A percentile compares a stretch with the other conserved stretches of the same genome.
phyloP scores from a whole-genome alignment of 2,888 invertebrate species.

The Diplolepis rosae region DNA sequence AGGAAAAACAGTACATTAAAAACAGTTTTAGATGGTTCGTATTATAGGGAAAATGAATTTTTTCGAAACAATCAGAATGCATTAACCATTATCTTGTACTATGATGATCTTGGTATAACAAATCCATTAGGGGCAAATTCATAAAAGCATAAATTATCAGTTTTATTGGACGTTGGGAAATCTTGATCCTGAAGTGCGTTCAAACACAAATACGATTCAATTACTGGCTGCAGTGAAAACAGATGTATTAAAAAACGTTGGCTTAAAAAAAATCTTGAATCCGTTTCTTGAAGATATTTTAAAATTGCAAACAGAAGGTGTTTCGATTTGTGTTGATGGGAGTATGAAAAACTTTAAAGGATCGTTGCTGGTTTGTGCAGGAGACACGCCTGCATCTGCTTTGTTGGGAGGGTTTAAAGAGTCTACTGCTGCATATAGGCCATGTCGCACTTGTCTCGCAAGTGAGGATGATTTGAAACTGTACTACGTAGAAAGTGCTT shows the following conservation, averaged over 20 bases:
- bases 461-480: background rate
- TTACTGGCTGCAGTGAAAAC: slow-evolving; percentile 42
- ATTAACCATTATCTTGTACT: slow-evolving; percentile 51
- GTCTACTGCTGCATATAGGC: slow-evolving; percentile 48
- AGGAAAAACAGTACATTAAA: slow-evolving; percentile 31
- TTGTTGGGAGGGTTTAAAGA: slow-evolving; percentile 49
- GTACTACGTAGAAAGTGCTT: slow-evolving; percentile 27
- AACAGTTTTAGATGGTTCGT: slow-evolving; percentile 46
- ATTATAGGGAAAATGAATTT: slow-evolving; percentile 46
- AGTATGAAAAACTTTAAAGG: slow-evolving; percentile 42
- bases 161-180: slow-evolving; percentile 46
- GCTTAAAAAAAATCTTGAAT: slow-evolving; percentile 37
- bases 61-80: slow-evolving; percentile 44
- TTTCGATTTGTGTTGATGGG: slow-evolving; percentile 34
- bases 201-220: slow-evolving; percentile 37
- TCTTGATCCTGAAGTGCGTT: slow-evolving; percentile 39
- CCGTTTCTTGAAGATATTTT: slow-evolving; percentile 44
- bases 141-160: slow-evolving; percentile 36
- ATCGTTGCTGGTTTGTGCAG: slow-evolving; percentile 45
- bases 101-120: slow-evolving; percentile 38
- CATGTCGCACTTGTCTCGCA: slow-evolving; percentile 45
- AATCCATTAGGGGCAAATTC: slow-evolving; percentile 33
- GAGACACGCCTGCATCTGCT: slow-evolving; percentile 50
- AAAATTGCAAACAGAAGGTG: slow-evolving; percentile 42
- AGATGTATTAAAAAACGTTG: slow-evolving; percentile 35